These are phyloP conservation scores for Ectemnius cavifrons DNA, from an alignment of 2,888 invertebrate genomes.

Conservation along the genomic window DNA sequence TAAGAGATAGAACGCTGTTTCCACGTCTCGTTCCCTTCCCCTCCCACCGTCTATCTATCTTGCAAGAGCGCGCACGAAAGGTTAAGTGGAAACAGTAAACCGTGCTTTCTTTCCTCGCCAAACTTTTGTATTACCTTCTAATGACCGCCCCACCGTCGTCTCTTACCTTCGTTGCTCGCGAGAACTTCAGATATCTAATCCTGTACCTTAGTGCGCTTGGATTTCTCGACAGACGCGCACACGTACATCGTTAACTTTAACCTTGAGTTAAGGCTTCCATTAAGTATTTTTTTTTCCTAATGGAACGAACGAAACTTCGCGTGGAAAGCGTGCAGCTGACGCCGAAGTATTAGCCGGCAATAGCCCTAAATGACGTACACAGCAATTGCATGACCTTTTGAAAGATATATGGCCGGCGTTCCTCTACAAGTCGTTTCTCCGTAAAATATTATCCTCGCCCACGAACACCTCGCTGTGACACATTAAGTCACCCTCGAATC, in stretches of 20 bases:
- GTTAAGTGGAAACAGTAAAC: constrained; percentile 49
- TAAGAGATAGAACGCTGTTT: constrained; percentile 29
- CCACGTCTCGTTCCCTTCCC: constrained; percentile 5
- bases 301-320: background rate
- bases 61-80: constrained; percentile 25
- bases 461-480: too few species aligned
- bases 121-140: constrained; percentile 62
- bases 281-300: constrained; percentile 23
- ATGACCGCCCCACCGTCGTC: constrained; percentile 41
- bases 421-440: too few species aligned
- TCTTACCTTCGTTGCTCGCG: constrained; percentile 12
- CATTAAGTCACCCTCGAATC: too few species aligned
- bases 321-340: background rate
- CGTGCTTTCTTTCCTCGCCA: constrained; percentile 28
- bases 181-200: constrained; percentile 53
- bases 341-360: background rate
- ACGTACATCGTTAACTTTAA: constrained; percentile 48
- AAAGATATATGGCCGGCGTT: too few species aligned
- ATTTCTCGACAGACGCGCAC: constrained; percentile 26
- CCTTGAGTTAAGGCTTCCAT: constrained; percentile 38
- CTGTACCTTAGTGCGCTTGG: constrained; percentile 41
- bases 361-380: background rate
- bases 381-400: too few species aligned
- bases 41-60: constrained; percentile 16
- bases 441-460: too few species aligned